phyloP scores from a whole-genome alignment of 1,140 invertebrate species.

The Microplitis demolitor region DNA sequence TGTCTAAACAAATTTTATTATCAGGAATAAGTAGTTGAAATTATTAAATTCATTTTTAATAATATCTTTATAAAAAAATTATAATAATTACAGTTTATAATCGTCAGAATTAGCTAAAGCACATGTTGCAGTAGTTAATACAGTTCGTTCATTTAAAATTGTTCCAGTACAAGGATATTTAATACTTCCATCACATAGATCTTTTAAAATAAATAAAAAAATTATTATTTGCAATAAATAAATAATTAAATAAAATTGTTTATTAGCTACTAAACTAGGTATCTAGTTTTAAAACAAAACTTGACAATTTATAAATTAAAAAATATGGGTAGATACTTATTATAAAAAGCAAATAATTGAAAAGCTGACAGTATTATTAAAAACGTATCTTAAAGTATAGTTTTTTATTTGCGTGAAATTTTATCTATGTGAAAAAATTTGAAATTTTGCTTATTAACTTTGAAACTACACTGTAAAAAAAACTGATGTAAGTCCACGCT shows the following conservation, averaged over 20 bases:
- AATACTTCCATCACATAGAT: conserved; percentile 33
- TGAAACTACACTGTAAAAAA: no score
- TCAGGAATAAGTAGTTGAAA: neutral
- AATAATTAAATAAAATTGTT: neutral
- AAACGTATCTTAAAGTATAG: no score
- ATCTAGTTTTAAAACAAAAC: no score
- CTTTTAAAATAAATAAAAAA: conserved; percentile 25
- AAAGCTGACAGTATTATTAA: no score
- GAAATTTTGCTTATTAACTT: no score
- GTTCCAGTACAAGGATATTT: conserved; percentile 45
- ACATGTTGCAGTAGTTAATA: conserved; percentile 47
- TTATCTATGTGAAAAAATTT: no score
- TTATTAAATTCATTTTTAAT: neutral
- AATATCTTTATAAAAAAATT: neutral
- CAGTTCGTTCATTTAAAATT: conserved; percentile 42
- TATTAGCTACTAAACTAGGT: no score
- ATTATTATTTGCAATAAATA: neutral
- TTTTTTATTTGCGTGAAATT: no score
- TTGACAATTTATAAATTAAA: no score
- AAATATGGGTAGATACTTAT: no score
- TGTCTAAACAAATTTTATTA: conserved; percentile 30
- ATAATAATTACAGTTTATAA: conserved; percentile 42
- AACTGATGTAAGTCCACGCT: no score
- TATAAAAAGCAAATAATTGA: no score
- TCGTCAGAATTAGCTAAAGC: conserved; percentile 38